Percentiles rank a stretch among this genome's conserved stretches.
These are phyloP conservation scores for Salpingus planirostris DNA, from an alignment of 2,888 invertebrate genomes.

Conservation along the genomic window DNA sequence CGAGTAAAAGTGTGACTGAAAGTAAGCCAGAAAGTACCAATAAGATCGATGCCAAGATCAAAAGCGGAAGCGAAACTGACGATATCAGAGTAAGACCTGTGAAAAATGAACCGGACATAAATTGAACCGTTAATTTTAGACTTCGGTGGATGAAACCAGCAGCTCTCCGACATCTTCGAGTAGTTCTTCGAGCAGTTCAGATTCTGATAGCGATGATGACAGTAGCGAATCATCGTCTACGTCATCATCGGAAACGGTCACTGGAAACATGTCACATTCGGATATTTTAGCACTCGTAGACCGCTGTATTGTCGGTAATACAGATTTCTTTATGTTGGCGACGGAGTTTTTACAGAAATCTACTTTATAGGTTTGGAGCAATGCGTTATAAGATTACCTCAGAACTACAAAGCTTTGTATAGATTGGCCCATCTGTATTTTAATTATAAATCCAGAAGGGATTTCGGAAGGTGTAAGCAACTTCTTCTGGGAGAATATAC, in stretches of 20 bases:
- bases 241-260: slow-evolving; percentile 28
- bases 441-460: slow-evolving; percentile 55
- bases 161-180: slow-evolving; percentile 40
- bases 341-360: not conserved
- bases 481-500: slow-evolving; percentile 61
- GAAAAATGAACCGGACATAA: not conserved
- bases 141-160: slow-evolving; percentile 18
- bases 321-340: slow-evolving; percentile 2
- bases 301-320: slow-evolving; percentile 32
- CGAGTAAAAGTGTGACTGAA: slow-evolving; percentile 22
- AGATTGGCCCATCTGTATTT: slow-evolving; percentile 78
- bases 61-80: slow-evolving; percentile 21
- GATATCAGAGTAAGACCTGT: slow-evolving; percentile 23
- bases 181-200: slow-evolving; percentile 44
- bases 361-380: slow-evolving; percentile 62
- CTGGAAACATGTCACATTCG: slow-evolving; percentile 31
- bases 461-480: slow-evolving; percentile 61
- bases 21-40: slow-evolving; percentile 21
- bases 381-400: slow-evolving; percentile 76
- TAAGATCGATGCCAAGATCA: slow-evolving; percentile 6
- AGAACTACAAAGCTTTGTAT: slow-evolving; percentile 89
- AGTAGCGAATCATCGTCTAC: slow-evolving; percentile 38
- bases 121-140: slow-evolving; percentile 12
- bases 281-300: slow-evolving; percentile 35
- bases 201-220: slow-evolving; percentile 47